Percentiles rank a stretch among this genome's conserved stretches.
phyloP scores from a whole-genome alignment of 2,113 vertebrate genomes.

The Panurus biarmicus region DNA sequence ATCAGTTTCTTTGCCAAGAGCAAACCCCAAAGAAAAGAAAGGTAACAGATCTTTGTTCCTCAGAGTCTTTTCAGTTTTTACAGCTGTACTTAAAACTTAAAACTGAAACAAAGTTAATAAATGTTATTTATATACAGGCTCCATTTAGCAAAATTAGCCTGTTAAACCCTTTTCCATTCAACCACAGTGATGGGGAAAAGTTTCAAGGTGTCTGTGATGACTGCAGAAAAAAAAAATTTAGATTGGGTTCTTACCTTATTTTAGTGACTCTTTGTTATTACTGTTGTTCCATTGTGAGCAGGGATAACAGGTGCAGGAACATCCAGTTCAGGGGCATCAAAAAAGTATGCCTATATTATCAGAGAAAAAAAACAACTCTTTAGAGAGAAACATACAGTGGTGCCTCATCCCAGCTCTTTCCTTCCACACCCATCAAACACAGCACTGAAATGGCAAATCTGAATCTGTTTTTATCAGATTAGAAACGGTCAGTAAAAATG shows the following conservation, averaged over 20 bases:
- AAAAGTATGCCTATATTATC: constrained; percentile 83
- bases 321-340: constrained; percentile 75
- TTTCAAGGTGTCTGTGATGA: background rate
- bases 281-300: constrained; percentile 59
- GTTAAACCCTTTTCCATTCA: background rate
- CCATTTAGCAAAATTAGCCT: background rate
- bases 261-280: constrained; percentile 55
- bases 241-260: constrained; percentile 20
- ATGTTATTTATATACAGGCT: background rate
- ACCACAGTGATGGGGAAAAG: background rate
- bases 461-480: background rate
- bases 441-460: background rate
- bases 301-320: background rate
- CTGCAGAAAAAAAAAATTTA: background rate
- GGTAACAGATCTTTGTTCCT: background rate
- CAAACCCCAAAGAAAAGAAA: background rate
- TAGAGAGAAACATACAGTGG: background rate
- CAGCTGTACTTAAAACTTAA: background rate
- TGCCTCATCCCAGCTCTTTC: background rate
- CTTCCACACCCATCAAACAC: background rate
- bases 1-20: background rate
- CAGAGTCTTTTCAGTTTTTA: background rate
- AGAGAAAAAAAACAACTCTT: background rate
- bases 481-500: background rate
- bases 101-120: background rate